Evolutionary conservation across 2,797 vertebrate genomes (phyloP), one percentile per base, ranked within the genome.

Genomic region (Paratrypauchen microcephalus): DNA sequence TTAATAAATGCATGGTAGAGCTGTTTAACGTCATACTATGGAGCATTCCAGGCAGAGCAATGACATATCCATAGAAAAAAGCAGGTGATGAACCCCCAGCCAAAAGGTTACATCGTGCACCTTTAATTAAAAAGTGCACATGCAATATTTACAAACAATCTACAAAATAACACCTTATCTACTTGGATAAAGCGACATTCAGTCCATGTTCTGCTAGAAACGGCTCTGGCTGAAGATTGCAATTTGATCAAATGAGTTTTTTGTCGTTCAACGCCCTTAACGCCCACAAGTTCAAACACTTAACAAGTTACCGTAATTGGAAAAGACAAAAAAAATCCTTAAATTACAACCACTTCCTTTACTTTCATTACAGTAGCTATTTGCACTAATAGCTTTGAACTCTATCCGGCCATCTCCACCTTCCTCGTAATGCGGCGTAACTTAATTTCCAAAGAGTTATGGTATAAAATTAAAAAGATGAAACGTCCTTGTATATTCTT

Each of bases 401-500:
- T 24, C 50, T 23, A 65, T 15, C n/a, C 65, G 18, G 32, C 52
- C 60, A 23, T 15, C 66, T 15, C 50, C 68, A 66, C 52, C 28
- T 26, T 28, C 65, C 60, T 23, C 13, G 13, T 15, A 72, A 69
- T 47, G 63, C 32, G 65, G 26, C 7, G 36, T 69, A 56, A 80
- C 75, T 48, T 4, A 2, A 73, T 79, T 62, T 23, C 48, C 48
- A 23, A 16, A 19, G 36, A 74, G 15, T 64, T 47, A 72, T 12
- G 24, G 47, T 55, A 39, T 28, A 24, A 16, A 57, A 66, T 21
- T 7, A 13, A 26, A 60, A 56, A 64, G 47, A 50, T 76, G 70
- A 73, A 69, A 80, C 28, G 63, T 48, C 57, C 58, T 59, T 32
- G 45, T 19, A 26, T 21, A 59, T 70, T 66, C 60, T 65, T 45